Conservation (phyloP, 2,797 vertebrate species). For the Muscicapa comitata region DNA sequence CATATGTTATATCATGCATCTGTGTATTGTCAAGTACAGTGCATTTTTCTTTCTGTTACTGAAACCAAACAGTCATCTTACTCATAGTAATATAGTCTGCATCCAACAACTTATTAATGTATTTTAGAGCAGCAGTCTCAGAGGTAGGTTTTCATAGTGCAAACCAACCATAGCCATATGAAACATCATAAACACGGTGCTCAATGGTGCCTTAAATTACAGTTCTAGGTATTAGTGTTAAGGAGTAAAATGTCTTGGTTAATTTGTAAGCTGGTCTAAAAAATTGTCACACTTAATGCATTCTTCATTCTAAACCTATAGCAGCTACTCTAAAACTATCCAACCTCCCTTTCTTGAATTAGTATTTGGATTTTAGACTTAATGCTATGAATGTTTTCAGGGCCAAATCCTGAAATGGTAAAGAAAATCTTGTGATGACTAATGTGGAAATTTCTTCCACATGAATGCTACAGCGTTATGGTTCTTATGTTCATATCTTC, state of each 20-base stretch:
- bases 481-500: neutral
- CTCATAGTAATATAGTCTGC: neutral
- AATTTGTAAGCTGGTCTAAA: neutral
- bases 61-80: neutral
- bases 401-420: neutral
- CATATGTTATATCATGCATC: neutral
- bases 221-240: neutral
- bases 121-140: neutral
- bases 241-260: neutral
- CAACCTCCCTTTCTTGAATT: neutral
- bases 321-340: neutral
- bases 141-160: neutral
- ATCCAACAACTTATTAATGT: neutral
- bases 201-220: neutral
- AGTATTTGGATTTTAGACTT: neutral
- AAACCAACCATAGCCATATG: neutral
- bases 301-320: neutral
- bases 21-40: neutral
- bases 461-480: neutral
- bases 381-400: neutral
- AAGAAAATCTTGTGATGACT: neutral
- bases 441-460: neutral
- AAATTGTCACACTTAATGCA: neutral
- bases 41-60: neutral
- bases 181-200: neutral